A percentile compares a stretch with the other conserved stretches of the same genome.
phyloP scores from a whole-genome alignment of 2,797 vertebrate species.

The Mastacembelus armatus region DNA sequence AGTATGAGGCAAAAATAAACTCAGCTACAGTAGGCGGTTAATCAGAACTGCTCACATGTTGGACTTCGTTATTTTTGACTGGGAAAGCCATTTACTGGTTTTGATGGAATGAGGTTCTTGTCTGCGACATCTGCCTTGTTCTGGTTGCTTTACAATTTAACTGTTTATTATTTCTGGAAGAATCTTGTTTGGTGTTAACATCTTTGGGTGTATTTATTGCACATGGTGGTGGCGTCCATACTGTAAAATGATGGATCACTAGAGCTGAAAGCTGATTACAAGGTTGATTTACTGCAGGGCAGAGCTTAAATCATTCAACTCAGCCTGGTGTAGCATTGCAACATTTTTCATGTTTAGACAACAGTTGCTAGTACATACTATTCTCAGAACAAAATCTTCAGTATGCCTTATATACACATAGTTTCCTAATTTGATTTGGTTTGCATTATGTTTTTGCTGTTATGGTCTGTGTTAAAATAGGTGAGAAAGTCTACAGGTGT shows the following conservation, averaged over 20 bases:
- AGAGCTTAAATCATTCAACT: conserved; percentile 99
- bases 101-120: conserved; percentile 95
- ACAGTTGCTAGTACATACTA: conserved; percentile 85
- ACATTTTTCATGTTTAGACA: conserved; percentile 96
- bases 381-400: conserved; percentile 59
- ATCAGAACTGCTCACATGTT: conserved; percentile 75
- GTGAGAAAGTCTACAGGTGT: conserved; percentile 95
- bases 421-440: conserved; percentile 60
- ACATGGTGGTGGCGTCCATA: conserved; percentile 82
- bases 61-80: conserved; percentile 73
- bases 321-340: conserved; percentile 95
- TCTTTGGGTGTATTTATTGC: conserved; percentile 85
- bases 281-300: conserved; percentile 99
- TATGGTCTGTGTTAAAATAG: conserved; percentile 82
- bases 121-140: conserved; percentile 79
- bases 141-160: conserved; percentile 73
- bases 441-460: conserved; percentile 49
- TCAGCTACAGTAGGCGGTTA: conserved; percentile 64
- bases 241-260: conserved; percentile 96
- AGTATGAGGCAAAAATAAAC: conserved; percentile 76
- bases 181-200: conserved; percentile 83
- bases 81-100: conserved; percentile 75
- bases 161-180: conserved; percentile 83
- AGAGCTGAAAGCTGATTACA: conserved; percentile 99
- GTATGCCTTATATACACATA: conserved; percentile 48